Evolutionary conservation across 2,797 vertebrate genomes (phyloP), one percentile per base, ranked within the genome.

Genomic region (Hydrophis major): DNA sequence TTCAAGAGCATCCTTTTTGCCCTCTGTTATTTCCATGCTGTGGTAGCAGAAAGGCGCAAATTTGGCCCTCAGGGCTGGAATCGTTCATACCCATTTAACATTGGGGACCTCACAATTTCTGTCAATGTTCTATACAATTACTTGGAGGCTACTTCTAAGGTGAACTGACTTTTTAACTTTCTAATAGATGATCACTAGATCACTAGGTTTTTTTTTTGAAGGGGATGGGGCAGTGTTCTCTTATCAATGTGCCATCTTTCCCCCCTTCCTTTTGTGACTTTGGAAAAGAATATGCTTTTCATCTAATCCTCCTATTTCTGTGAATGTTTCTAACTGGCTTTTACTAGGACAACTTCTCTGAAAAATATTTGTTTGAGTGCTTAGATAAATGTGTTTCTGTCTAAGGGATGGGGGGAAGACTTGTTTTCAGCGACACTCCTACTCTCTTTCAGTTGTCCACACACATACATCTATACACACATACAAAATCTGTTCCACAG

Each of bases 51-150:
- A 94, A 97, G 99, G 94, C 98, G 98, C 60, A 99, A 98, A 96
- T 99, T 99, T 86, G 99, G 99, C 4, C 97, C 99, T 0, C 99
- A 99, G 93, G 99, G 99, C 61, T 99, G 99, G 99, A 99, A 99
- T 97, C 97, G 98, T 10, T 96, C 98, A 0, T 99, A 99, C 96
- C 99, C 99, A 7, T 99, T 99, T 94, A 99, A 97, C 96, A 98
- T 97, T 0, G 99, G 99, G 13, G 99, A 99, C 97, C 98, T 99
- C 93, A 99, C 98, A 90, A 99, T 99, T 97, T 99, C 99, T 0
- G 98, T 98, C 94, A 98, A 97, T 0, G 99, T 99, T 92, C 98
- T 99, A 16, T 98, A 98, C 95, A 99, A 99, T 96, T 99, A 99
- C 96, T 98, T 99, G 97, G 98, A 99, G 95, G 98, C 98, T 96